Evolutionary conservation across 2,888 invertebrate species (phyloP).

Genomic region (Pedicia rivosa): DNA sequence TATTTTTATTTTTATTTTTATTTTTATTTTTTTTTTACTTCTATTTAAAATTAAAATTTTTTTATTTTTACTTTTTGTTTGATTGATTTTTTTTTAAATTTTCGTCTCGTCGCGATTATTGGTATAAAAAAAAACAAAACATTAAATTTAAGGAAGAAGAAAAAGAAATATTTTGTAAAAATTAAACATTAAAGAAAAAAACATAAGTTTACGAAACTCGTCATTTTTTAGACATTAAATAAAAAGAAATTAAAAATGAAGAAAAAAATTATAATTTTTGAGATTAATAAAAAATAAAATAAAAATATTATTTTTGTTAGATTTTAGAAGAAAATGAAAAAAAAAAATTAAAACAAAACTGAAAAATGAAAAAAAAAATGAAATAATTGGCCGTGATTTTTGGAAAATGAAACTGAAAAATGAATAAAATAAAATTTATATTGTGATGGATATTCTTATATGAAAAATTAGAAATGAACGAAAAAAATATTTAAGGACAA

Average conservation of each 20-base stretch:
- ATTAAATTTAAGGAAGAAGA: not conserved
- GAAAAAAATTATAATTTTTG: too few species aligned
- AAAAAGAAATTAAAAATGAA: too few species aligned
- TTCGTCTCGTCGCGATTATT: not conserved
- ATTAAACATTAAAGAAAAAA: not conserved
- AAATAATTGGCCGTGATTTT: not conserved
- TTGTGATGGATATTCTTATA: slow-evolving; percentile 5
- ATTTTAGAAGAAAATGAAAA: not conserved
- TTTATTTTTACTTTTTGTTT: too few species aligned
- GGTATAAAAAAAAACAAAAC: not conserved
- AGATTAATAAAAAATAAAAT: not conserved
- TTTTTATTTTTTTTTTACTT: not conserved
- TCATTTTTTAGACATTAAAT: too few species aligned
- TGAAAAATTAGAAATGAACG: slow-evolving; percentile 5
- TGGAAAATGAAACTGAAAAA: not conserved
- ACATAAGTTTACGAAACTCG: too few species aligned
- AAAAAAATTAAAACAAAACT: not conserved
- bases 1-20: not conserved
- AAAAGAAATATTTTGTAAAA: too few species aligned
- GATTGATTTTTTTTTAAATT: too few species aligned
- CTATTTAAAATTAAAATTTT: too few species aligned
- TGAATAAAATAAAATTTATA: not conserved
- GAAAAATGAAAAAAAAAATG: not conserved
- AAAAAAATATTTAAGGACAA: slow-evolving; percentile 4
- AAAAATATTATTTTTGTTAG: not conserved